Evolutionary conservation across 2,888 invertebrate genomes (phyloP).

Genomic region (Drosophila lutescens): DNA sequence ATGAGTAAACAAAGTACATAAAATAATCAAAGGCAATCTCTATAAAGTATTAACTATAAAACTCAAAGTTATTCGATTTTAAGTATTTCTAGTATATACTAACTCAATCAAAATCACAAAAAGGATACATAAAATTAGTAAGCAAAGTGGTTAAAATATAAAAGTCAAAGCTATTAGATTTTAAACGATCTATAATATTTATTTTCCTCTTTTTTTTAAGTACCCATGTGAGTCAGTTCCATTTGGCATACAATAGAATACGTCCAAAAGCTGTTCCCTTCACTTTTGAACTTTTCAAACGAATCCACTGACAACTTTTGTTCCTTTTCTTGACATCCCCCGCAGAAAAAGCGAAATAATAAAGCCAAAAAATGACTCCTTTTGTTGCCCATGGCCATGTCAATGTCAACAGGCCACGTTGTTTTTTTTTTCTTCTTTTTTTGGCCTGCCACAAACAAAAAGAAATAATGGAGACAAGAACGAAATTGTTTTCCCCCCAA

Average conservation of each 20-base stretch:
- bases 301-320: slow-evolving; percentile 13
- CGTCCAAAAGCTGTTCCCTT: slow-evolving; percentile 1
- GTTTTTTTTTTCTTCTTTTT: slow-evolving; percentile 1
- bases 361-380: slow-evolving; percentile 20
- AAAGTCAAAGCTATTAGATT: background rate
- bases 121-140: too few species aligned
- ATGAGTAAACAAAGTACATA: too few species aligned
- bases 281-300: slow-evolving; percentile 15
- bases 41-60: too few species aligned
- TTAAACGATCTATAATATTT: background rate
- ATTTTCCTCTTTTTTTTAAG: background rate
- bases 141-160: too few species aligned
- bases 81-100: too few species aligned
- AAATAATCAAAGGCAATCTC: too few species aligned
- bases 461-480: slow-evolving; percentile 5
- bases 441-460: background rate
- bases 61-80: too few species aligned
- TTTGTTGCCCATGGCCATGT: slow-evolving; percentile 25
- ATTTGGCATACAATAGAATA: background rate
- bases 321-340: slow-evolving; percentile 15
- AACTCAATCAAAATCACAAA: too few species aligned
- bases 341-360: slow-evolving; percentile 2
- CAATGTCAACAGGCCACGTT: slow-evolving; percentile 23
- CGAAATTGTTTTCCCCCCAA: slow-evolving; percentile 14
- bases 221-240: slow-evolving; percentile 16